phyloP scores from a whole-genome alignment of 2,113 vertebrate genomes.

The Vimba vimba region DNA sequence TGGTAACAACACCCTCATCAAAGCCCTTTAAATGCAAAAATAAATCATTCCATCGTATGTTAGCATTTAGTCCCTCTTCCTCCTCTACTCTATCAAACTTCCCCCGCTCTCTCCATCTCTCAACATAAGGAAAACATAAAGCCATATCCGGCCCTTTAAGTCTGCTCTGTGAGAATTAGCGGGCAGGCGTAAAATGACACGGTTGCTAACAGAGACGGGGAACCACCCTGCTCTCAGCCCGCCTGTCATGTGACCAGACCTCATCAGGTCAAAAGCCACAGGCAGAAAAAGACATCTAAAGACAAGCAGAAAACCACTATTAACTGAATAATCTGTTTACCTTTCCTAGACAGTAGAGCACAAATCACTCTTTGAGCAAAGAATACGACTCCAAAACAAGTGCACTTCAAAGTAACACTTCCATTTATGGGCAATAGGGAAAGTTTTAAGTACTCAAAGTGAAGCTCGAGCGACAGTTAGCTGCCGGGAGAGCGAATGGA shows the following conservation, averaged over 20 bases:
- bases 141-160: slow-evolving; percentile 18
- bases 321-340: neutral
- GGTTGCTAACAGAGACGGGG: slow-evolving; percentile 24
- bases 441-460: slow-evolving; percentile 3
- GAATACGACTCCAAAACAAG: neutral
- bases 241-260: slow-evolving; percentile 47
- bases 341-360: neutral
- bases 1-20: slow-evolving; percentile 11
- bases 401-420: neutral
- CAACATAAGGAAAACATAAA: slow-evolving; percentile 31
- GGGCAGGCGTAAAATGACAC: slow-evolving; percentile 51
- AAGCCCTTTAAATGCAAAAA: neutral
- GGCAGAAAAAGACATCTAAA: neutral
- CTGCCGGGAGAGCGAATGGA: neutral
- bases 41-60: neutral
- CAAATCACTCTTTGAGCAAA: neutral
- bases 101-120: neutral
- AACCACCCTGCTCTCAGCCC: slow-evolving; percentile 32
- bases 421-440: neutral
- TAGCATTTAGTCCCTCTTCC: neutral
- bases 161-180: slow-evolving; percentile 26
- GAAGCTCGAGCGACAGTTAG: neutral
- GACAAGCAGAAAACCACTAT: neutral
- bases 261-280: slow-evolving; percentile 27
- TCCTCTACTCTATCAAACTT: slow-evolving; percentile 3